Percentiles rank a stretch among this genome's conserved stretches.
Conservation (phyloP, 2,888 invertebrate species). For the Diaprepes abbreviatus region DNA sequence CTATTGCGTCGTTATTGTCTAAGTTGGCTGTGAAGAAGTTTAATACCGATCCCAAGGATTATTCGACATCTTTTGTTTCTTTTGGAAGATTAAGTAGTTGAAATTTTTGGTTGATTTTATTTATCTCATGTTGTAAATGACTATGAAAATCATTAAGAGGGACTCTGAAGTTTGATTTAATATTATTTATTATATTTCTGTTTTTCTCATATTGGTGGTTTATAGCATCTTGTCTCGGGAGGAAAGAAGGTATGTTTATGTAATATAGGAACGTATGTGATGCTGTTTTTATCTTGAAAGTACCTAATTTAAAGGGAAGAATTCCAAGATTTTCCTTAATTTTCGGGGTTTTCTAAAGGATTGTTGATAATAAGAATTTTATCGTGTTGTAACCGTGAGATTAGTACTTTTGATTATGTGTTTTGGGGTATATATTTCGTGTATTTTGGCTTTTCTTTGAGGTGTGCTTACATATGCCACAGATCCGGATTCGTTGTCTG, state of each 20-base stretch:
- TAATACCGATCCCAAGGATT: too few species aligned
- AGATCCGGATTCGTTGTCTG: not conserved
- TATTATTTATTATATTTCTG: not conserved
- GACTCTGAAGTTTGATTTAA: not conserved
- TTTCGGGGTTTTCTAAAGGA: conserved; percentile 1
- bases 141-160: not conserved
- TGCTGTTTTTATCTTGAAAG: not conserved
- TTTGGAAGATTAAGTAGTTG: too few species aligned
- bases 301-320: conserved; percentile 12
- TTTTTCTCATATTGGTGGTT: not conserved
- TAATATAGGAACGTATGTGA: conserved; percentile 17
- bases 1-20: too few species aligned
- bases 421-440: not conserved
- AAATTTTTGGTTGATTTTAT: too few species aligned
- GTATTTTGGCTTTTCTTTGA: not conserved
- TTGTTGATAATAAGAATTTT: not conserved
- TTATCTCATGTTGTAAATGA: too few species aligned
- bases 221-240: not conserved
- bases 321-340: conserved; percentile 13
- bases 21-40: too few species aligned
- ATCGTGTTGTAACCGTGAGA: not conserved
- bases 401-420: not conserved
- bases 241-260: not conserved
- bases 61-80: too few species aligned
- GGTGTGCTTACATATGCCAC: not conserved